Conservation (phyloP, 2,113 vertebrate genomes). For the Rallus limicola region DNA sequence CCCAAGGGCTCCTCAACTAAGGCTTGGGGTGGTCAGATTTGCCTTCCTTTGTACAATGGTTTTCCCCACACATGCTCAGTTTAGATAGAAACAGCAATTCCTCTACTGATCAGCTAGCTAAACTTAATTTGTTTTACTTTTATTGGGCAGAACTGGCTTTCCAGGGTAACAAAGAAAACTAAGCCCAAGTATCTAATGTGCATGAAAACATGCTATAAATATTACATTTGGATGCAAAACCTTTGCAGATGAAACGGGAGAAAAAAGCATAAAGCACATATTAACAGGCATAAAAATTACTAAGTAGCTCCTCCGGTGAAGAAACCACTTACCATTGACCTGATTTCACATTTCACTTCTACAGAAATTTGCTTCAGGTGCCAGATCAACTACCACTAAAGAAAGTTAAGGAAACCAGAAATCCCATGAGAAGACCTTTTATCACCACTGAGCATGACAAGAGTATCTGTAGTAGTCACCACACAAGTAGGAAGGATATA, state of each 20-base stretch:
- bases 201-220: background rate
- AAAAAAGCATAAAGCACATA: background rate
- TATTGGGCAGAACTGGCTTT: background rate
- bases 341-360: background rate
- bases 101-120: background rate
- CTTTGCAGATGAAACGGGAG: background rate
- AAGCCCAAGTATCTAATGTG: fast-evolving
- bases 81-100: background rate
- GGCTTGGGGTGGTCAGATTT: background rate
- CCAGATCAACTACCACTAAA: background rate
- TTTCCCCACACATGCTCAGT: background rate
- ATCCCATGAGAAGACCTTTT: background rate
- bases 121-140: background rate
- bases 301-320: background rate
- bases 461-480: background rate
- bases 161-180: background rate
- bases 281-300: background rate
- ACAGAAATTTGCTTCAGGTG: background rate
- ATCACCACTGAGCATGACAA: fast-evolving
- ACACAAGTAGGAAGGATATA: background rate
- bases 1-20: background rate
- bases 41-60: fast-evolving
- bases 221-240: background rate
- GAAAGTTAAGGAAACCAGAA: background rate
- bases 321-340: background rate